phyloP scores from a whole-genome alignment of 1,140 invertebrate species.

The Eueides isabella region DNA sequence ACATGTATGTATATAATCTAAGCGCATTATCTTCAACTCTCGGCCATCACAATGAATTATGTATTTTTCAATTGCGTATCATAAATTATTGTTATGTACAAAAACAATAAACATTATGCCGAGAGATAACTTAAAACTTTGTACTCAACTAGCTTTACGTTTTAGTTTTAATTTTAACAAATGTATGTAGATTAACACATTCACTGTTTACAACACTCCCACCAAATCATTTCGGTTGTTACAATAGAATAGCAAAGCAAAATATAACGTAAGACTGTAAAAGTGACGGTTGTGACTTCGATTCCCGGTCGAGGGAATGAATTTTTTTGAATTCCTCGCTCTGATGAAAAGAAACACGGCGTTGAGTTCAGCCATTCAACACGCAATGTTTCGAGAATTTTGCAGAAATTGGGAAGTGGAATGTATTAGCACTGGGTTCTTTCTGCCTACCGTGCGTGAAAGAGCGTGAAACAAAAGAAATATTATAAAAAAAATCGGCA shows the following conservation, averaged over 20 bases:
- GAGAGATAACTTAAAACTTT: slow-evolving; percentile 57
- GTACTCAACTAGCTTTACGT: slow-evolving; percentile 74
- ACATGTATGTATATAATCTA: slow-evolving; percentile 6
- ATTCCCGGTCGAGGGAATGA: too few species aligned
- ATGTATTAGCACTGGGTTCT: too few species aligned
- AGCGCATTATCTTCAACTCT: slow-evolving; percentile 56
- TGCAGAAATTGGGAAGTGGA: too few species aligned
- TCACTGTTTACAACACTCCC: slow-evolving; percentile 74
- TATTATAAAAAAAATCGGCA: slow-evolving; percentile 31
- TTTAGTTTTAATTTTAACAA: slow-evolving; percentile 57
- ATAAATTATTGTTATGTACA: not conserved
- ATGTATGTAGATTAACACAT: slow-evolving; percentile 77
- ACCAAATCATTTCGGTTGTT: slow-evolving; percentile 68
- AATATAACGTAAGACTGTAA: too few species aligned
- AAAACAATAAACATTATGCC: slow-evolving; percentile 22
- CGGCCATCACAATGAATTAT: slow-evolving; percentile 33
- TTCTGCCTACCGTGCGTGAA: too few species aligned
- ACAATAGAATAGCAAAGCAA: slow-evolving; percentile 41
- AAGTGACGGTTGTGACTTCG: too few species aligned
- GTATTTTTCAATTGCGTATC: slow-evolving; percentile 19
- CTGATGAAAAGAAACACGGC: too few species aligned
- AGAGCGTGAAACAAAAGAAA: slow-evolving; percentile 17
- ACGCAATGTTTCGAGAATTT: too few species aligned
- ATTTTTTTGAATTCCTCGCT: too few species aligned
- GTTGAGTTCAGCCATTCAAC: too few species aligned